Conservation (phyloP, 2,113 vertebrate genomes). For the Scartelaos histophorus region DNA sequence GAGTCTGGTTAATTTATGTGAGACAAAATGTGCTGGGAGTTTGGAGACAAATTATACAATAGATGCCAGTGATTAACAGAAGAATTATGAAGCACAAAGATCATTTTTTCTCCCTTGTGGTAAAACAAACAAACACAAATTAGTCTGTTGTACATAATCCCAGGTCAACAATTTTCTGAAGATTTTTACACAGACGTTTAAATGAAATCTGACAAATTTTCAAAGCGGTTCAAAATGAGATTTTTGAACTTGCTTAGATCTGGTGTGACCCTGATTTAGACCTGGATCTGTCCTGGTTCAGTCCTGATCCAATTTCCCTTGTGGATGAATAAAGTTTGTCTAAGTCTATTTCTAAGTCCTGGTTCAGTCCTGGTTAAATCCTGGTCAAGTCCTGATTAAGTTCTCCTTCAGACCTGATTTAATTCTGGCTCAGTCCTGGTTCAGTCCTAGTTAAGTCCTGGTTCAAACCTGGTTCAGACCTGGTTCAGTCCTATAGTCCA, state of each 20-base stretch:
- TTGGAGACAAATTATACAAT: constrained; percentile 52
- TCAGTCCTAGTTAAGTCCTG: no score
- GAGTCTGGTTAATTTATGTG: constrained; percentile 35
- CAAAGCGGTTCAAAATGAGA: background rate
- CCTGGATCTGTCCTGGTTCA: background rate
- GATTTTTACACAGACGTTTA: constrained; percentile 24
- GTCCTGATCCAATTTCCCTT: background rate
- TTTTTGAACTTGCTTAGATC: background rate
- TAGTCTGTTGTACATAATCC: constrained; percentile 13
- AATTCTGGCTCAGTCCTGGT: no score
- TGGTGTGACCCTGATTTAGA: background rate
- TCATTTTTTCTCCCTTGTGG: constrained; percentile 15
- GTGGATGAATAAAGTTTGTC: no score
- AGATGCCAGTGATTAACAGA: constrained; percentile 53
- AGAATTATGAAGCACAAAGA: constrained; percentile 21
- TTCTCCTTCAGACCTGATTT: no score
- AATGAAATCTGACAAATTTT: constrained; percentile 26
- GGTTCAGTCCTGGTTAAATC: background rate
- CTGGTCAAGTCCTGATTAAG: background rate
- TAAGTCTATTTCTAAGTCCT: no score
- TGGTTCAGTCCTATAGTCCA: no score
- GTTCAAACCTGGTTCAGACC: no score
- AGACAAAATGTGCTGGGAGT: constrained; percentile 22
- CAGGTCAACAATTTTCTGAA: constrained; percentile 6
- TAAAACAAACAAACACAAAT: constrained; percentile 31